A percentile compares a stretch with the other conserved stretches of the same genome.
These are phyloP conservation scores for Vulpes vulpes DNA, from an alignment of 2,113 vertebrate genomes.

Conservation along the genomic window DNA sequence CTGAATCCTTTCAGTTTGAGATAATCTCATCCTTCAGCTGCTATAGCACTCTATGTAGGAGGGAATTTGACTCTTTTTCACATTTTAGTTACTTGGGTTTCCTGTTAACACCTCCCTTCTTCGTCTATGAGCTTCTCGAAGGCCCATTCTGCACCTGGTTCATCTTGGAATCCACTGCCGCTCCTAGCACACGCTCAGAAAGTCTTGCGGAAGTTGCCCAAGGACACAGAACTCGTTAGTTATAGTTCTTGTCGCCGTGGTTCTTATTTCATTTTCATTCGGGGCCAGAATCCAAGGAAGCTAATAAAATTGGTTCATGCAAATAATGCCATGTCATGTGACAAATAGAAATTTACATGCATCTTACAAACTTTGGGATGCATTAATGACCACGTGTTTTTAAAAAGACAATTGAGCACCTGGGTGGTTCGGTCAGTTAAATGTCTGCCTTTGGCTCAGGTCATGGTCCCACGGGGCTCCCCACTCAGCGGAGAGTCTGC, in stretches of 20 bases:
- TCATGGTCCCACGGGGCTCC: too few relatives aligned
- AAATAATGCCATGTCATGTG: constrained; percentile 7
- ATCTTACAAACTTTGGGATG: neutral
- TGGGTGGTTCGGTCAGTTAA: too few relatives aligned
- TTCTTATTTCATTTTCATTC: constrained; percentile 37
- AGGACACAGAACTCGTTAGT: neutral
- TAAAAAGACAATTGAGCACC: neutral
- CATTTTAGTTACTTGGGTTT: neutral
- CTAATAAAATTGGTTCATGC: neutral
- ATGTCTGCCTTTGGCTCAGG: too few relatives aligned
- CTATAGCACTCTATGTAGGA: neutral
- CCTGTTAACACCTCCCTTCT: neutral
- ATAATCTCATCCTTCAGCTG: neutral
- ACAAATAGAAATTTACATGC: neutral
- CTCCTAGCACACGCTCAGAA: neutral
- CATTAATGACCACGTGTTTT: neutral
- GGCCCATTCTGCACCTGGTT: neutral
- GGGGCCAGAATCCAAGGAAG: neutral
- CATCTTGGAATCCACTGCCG: neutral
- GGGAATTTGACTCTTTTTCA: constrained; percentile 13
- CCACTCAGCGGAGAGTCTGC: too few relatives aligned
- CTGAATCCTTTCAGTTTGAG: neutral
- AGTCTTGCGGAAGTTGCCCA: neutral
- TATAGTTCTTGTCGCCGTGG: neutral
- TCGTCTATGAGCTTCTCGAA: neutral